These are phyloP conservation scores for Cataglyphis rosenhaueri DNA, from an alignment of 2,888 invertebrate species.

Conservation along the genomic window DNA sequence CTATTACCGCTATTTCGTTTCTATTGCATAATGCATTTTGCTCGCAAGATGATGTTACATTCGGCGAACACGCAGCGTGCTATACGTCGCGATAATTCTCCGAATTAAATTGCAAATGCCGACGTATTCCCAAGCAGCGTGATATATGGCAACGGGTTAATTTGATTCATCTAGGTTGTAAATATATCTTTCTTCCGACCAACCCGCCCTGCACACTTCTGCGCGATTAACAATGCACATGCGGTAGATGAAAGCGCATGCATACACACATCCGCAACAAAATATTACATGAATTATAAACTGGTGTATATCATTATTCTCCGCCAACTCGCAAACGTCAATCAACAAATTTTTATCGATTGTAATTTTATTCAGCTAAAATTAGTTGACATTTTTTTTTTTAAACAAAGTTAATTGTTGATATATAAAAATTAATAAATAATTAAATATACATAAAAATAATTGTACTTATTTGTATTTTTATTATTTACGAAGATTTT, in stretches of 20 bases:
- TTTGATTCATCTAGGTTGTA: conserved; percentile 68
- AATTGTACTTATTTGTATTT: not conserved
- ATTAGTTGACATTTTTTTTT: not conserved
- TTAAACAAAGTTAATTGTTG: not conserved
- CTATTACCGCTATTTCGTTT: conserved; percentile 53
- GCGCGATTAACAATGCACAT: conserved; percentile 69
- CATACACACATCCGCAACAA: conserved; percentile 50
- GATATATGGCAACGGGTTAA: conserved; percentile 67
- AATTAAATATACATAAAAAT: not conserved
- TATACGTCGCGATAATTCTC: conserved; percentile 57
- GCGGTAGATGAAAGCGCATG: conserved; percentile 58
- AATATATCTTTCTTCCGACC: conserved; percentile 62
- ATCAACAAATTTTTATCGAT: conserved; percentile 29
- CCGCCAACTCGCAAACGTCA: conserved; percentile 24
- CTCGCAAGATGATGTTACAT: conserved; percentile 54
- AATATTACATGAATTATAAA: conserved; percentile 70
- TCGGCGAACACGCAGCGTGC: conserved; percentile 49
- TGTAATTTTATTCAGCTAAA: not conserved
- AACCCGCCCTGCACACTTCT: conserved; percentile 36
- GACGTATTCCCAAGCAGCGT: conserved; percentile 68
- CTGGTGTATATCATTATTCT: conserved; percentile 44
- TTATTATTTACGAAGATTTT: not conserved
- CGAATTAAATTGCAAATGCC: conserved; percentile 72
- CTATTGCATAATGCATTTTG: conserved; percentile 54
- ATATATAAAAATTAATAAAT: not conserved